Evolutionary conservation across 2,113 vertebrate genomes (phyloP), one percentile per base, ranked within the genome.

Genomic region (Forbesichthys agassizii): DNA sequence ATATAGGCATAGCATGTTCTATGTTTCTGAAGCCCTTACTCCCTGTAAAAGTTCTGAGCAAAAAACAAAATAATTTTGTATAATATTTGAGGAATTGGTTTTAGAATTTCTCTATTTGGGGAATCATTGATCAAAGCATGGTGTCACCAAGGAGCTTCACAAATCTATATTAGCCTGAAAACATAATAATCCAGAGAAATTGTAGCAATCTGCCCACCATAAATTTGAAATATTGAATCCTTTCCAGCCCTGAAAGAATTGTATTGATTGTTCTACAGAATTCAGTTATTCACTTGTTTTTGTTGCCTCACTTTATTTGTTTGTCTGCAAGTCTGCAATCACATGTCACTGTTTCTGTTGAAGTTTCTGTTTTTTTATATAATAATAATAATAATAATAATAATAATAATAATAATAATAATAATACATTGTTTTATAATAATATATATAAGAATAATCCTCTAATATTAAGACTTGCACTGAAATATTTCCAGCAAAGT

Each of bases 51-150:
- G 10, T 11, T 12, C 33, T 56, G 18, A n/a, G 69, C 47, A 74
- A 66, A 74, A 64, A 42, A 42, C 27, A 27, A 27, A 42, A 5
- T 75, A 56, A 84, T 77, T 36, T 69, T 71, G n/a, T 18, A 54
- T 14, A 64, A 64, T 33, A 68, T 71, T 79, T 60, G 12, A 74
- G 49, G 8, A 33, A 9, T 66, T 82, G 48, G 68, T 66, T 67
- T 20, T 10, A 71, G 64, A 75, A 75, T 71, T 58, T 66, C 73
- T 75, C 61, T 0, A 63, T 76, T 64, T 66, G 55, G 2, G 11
- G 67, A 67, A 68, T 65, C 55, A 66, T 46, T 47, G 56, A 79
- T 70, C 10, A 66, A 62, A 64, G 48, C 1, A 49, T 49, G 71
- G 13, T 12, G 52, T 54, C n/a, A n/a, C 13, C 77, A 46, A 49